Percentiles rank a stretch among this genome's conserved stretches.
Evolutionary conservation across 2,888 invertebrate species (phyloP).

Genomic region (Aleiodes testaceus): DNA sequence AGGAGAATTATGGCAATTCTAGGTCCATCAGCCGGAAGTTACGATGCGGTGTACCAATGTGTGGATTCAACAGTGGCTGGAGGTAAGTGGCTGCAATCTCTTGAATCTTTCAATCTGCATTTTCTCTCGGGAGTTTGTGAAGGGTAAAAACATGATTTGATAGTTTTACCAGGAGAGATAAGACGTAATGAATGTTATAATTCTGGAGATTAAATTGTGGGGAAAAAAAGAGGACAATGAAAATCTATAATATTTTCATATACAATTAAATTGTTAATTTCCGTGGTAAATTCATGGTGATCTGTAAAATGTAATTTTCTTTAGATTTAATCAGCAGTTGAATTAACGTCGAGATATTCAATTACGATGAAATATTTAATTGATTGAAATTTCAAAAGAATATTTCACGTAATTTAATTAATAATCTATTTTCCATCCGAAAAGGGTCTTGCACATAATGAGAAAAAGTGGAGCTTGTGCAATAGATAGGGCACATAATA

Average conservation of each 20-base stretch:
- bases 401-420: conserved; percentile 26
- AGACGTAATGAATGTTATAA: no score
- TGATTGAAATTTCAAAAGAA: conserved; percentile 2
- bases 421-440: neutral
- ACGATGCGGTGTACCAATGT: conserved; percentile 41
- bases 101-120: conserved; percentile 18
- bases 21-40: conserved; percentile 42
- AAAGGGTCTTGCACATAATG: neutral
- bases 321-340: conserved; percentile 7
- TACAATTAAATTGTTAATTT: conserved; percentile 5
- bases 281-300: neutral
- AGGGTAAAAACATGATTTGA: no score
- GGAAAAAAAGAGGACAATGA: no score
- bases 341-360: conserved; percentile 23
- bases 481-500: conserved; percentile 40
- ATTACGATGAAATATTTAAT: conserved; percentile 29
- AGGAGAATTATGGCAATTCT: conserved; percentile 28
- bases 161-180: no score
- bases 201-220: no score
- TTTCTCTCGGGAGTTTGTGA: neutral
- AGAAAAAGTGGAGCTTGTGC: conserved; percentile 39
- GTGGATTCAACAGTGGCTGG: conserved; percentile 40
- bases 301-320: conserved; percentile 26
- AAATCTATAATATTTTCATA: neutral
- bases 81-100: conserved; percentile 35